A percentile compares a stretch with the other conserved stretches of the same genome.
These are phyloP conservation scores for Hemicentrotus pulcherrimus DNA, from an alignment of 35 echinoderm and acorn worm species.

Conservation along the genomic window DNA sequence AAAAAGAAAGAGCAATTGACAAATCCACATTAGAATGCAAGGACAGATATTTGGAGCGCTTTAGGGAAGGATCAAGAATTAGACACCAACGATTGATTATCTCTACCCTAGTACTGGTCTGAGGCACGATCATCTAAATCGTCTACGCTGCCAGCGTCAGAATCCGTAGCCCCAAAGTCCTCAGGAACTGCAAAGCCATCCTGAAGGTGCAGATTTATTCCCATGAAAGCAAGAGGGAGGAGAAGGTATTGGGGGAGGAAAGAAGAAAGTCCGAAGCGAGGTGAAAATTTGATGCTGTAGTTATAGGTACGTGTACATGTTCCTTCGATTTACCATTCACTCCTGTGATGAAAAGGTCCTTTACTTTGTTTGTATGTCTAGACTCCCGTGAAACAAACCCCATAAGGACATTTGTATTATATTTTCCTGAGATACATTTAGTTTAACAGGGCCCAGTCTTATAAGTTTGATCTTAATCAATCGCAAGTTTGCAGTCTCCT, in stretches of 20 bases:
- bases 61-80: background rate
- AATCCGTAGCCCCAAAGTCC: slow-evolving; percentile 72
- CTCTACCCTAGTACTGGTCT: slow-evolving; percentile 51
- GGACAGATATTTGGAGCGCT: background rate
- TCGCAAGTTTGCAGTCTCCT: too few relatives aligned
- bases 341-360: too few relatives aligned
- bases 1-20: background rate
- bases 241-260: background rate
- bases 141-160: slow-evolving; percentile 60
- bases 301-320: too few relatives aligned
- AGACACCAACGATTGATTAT: background rate
- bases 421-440: too few relatives aligned
- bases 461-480: too few relatives aligned
- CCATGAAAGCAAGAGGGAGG: background rate
- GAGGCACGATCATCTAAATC: slow-evolving; percentile 54
- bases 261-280: background rate
- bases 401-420: too few relatives aligned
- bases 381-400: too few relatives aligned
- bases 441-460: too few relatives aligned
- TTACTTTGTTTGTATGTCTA: too few relatives aligned
- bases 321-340: too few relatives aligned
- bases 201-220: slow-evolving; percentile 27
- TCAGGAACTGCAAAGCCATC: slow-evolving; percentile 81
- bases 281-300: background rate
- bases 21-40: background rate